Evolutionary conservation across 2,797 vertebrate genomes (phyloP).

Genomic region (Myotis findleyi): DNA sequence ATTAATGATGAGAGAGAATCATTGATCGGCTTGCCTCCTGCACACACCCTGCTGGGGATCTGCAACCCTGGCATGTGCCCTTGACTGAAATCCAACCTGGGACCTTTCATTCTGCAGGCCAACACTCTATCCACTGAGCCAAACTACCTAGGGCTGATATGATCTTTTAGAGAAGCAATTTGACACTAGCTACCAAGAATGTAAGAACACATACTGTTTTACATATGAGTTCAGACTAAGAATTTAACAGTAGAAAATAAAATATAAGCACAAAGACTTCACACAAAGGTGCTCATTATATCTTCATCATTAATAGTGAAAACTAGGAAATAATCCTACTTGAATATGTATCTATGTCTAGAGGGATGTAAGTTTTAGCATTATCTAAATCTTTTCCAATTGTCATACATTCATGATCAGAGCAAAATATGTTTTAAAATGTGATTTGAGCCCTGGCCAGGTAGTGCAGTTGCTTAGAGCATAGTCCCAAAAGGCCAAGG

Average conservation of each 20-base stretch:
- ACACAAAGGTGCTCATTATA: neutral
- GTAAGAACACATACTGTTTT: neutral
- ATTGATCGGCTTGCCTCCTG: too few species aligned
- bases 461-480: neutral
- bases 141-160: neutral
- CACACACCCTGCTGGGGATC: too few species aligned
- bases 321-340: conserved; percentile 1
- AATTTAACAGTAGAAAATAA: conserved; percentile 16
- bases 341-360: neutral
- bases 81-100: too few species aligned
- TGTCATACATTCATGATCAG: neutral
- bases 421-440: conserved; percentile 33
- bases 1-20: too few species aligned
- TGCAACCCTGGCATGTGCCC: too few species aligned
- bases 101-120: too few species aligned
- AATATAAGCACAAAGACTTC: neutral
- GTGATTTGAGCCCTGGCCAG: neutral
- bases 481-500: neutral
- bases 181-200: neutral
- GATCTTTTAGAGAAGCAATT: conserved; percentile 38
- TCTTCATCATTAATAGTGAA: conserved; percentile 1
- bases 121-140: too few species aligned
- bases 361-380: conserved; percentile 45
- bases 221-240: neutral
- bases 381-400: neutral